A percentile compares a stretch with the other conserved stretches of the same genome.
These are phyloP conservation scores for Arenicola marina DNA, from an alignment of 2,888 invertebrate genomes.

Conservation along the genomic window DNA sequence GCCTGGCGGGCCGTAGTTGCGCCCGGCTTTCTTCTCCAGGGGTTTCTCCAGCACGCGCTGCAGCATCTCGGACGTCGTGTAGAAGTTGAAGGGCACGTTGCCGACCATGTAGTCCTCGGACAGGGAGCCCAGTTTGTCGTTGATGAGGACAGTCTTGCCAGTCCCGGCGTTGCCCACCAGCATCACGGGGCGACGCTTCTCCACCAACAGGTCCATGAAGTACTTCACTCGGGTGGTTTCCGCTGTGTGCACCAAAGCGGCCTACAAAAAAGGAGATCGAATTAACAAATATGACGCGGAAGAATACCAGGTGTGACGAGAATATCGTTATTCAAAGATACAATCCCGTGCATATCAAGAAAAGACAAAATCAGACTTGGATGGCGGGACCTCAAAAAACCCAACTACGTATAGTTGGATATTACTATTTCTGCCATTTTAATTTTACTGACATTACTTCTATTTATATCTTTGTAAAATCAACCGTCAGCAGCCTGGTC, in stretches of 20 bases:
- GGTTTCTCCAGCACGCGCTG: slow-evolving; percentile 84
- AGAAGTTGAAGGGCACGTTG: slow-evolving; percentile 95
- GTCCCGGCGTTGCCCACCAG: slow-evolving; percentile 87
- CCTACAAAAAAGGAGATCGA: slow-evolving; percentile 68
- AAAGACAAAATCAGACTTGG: too few relatives aligned
- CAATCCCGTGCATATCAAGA: too few relatives aligned
- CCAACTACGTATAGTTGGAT: too few relatives aligned
- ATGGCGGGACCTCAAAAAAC: too few relatives aligned
- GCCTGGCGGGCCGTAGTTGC: slow-evolving; percentile 94
- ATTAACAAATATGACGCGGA: background rate
- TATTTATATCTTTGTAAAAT: too few relatives aligned
- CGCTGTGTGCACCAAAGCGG: slow-evolving; percentile 87
- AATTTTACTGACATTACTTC: too few relatives aligned
- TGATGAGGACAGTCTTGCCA: slow-evolving; percentile 92
- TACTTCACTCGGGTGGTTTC: slow-evolving; percentile 89
- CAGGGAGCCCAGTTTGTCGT: slow-evolving; percentile 78
- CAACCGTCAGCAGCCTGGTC: too few relatives aligned
- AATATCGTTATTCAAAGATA: background rate
- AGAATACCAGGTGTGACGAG: background rate
- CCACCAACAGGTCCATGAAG: slow-evolving; percentile 88
- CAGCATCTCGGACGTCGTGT: slow-evolving; percentile 76
- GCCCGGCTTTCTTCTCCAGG: slow-evolving; percentile 92
- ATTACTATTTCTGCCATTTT: too few relatives aligned
- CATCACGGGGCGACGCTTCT: slow-evolving; percentile 89
- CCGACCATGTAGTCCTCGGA: slow-evolving; percentile 83